These are phyloP conservation scores for Donacobius atricapilla DNA, from an alignment of 2,113 vertebrate genomes.

Conservation along the genomic window DNA sequence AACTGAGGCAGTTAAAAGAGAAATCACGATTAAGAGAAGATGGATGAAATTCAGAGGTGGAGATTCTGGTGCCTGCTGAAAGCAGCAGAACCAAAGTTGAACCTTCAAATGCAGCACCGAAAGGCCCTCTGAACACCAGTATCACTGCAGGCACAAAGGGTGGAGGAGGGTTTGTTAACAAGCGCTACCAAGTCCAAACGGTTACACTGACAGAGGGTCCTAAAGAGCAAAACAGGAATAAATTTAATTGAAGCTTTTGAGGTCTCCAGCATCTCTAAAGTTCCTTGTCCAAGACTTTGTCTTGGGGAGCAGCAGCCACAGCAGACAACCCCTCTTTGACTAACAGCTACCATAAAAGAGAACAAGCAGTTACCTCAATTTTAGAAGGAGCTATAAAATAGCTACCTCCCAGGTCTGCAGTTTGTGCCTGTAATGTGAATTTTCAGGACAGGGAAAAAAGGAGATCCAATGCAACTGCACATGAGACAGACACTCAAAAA, in stretches of 20 bases:
- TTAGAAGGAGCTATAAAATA: background rate
- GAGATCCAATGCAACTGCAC: fast-evolving
- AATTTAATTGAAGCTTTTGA: background rate
- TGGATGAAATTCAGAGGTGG: background rate
- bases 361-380: background rate
- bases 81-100: background rate
- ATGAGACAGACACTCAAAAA: background rate
- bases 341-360: background rate
- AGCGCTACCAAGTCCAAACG: background rate
- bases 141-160: background rate
- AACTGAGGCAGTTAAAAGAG: conserved; percentile 46
- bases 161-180: background rate
- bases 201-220: background rate
- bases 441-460: background rate
- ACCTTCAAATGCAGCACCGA: background rate
- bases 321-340: background rate
- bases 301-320: background rate
- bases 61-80: background rate
- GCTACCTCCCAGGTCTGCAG: background rate
- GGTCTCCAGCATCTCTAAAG: background rate
- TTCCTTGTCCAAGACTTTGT: background rate
- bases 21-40: background rate
- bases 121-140: background rate
- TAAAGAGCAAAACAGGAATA: background rate
- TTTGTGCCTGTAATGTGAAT: background rate